phyloP scores from a whole-genome alignment of 2,888 invertebrate genomes.

The Watsonalla binaria region DNA sequence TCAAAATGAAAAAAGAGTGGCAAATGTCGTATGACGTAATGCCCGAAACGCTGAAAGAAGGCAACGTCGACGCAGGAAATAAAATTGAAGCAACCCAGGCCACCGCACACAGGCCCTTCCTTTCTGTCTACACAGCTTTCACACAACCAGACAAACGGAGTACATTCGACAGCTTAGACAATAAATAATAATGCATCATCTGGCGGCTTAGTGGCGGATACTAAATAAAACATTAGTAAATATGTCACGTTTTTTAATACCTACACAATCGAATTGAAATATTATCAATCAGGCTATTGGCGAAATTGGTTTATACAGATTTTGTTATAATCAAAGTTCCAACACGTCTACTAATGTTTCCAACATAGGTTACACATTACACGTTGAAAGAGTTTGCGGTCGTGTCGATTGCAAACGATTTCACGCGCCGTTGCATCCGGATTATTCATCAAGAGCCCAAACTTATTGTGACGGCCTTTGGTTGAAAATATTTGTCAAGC shows the following conservation, averaged over 20 bases:
- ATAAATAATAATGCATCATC: conserved; percentile 17
- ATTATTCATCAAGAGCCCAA: conserved; percentile 2
- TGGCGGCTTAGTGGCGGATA: conserved; percentile 38
- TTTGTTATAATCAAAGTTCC: no score
- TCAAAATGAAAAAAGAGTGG: conserved; percentile 62
- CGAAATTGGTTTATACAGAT: no score
- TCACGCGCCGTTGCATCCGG: conserved; percentile 32
- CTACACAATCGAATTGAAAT: background rate
- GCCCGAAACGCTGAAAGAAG: conserved; percentile 31
- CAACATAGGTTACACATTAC: background rate
- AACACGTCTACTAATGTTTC: background rate
- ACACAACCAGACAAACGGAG: conserved; percentile 16
- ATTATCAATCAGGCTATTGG: no score
- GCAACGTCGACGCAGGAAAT: conserved; percentile 3
- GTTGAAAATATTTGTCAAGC: conserved; percentile 21
- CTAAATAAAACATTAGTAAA: conserved; percentile 24
- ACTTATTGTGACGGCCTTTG: conserved; percentile 17
- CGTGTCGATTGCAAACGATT: conserved; percentile 30
- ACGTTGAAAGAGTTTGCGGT: conserved; percentile 6
- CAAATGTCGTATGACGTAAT: conserved; percentile 46
- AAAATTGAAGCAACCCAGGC: background rate
- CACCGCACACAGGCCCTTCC: conserved; percentile 19
- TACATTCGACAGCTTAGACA: conserved; percentile 4
- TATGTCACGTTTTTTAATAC: background rate
- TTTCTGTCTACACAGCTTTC: conserved; percentile 47